phyloP scores from a whole-genome alignment of 2,113 vertebrate species.

The Seriola aureovittata region DNA sequence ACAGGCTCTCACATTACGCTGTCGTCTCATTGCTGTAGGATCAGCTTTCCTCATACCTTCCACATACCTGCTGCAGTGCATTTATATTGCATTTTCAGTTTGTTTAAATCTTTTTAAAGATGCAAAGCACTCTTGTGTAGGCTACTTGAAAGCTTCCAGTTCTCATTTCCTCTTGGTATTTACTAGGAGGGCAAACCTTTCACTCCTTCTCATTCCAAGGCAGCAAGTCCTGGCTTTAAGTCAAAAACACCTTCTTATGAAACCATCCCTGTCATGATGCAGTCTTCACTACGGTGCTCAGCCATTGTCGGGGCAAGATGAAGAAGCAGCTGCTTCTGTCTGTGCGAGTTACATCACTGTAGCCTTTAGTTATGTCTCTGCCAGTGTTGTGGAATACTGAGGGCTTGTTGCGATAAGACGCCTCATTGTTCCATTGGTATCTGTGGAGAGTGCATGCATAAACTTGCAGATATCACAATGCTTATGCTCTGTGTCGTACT shows the following conservation, averaged over 20 bases:
- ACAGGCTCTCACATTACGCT: conserved; percentile 44
- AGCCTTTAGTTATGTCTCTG: conserved; percentile 47
- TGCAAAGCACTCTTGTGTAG: neutral
- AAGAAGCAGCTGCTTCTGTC: conserved; percentile 25
- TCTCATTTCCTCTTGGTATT: conserved; percentile 23
- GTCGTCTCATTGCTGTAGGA: conserved; percentile 25
- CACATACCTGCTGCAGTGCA: neutral
- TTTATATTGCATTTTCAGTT: conserved; percentile 10
- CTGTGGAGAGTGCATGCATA: conserved; percentile 41
- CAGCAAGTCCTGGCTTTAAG: conserved; percentile 7
- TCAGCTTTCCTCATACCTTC: conserved; percentile 41
- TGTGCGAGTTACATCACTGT: conserved; percentile 44
- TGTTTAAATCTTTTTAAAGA: neutral
- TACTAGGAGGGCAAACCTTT: conserved; percentile 5
- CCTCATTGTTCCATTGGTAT: conserved; percentile 45
- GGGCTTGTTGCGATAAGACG: conserved; percentile 53
- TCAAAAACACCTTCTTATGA: conserved; percentile 27
- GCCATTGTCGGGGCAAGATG: conserved; percentile 20
- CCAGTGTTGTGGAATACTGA: conserved; percentile 43
- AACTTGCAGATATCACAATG: conserved; percentile 46
- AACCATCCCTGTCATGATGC: neutral
- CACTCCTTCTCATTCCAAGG: conserved; percentile 3
- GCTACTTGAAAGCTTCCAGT: neutral
- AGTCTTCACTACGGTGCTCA: conserved; percentile 4
- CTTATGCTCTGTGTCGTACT: conserved; percentile 48